Conservation (phyloP, 2,888 invertebrate species). For the Morpho helenor region DNA sequence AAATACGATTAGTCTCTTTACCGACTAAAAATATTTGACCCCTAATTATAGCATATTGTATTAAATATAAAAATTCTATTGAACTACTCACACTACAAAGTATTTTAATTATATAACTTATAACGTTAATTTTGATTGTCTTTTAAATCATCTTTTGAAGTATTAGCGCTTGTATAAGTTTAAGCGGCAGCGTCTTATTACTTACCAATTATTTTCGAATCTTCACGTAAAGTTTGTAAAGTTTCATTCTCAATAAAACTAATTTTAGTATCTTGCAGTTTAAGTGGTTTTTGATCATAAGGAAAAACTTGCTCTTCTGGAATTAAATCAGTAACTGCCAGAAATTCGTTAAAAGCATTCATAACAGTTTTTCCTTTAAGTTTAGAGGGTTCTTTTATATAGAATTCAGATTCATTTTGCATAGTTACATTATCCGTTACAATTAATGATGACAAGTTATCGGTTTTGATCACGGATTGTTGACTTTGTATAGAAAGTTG, state of each 20-base stretch:
- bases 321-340: slow-evolving; percentile 49
- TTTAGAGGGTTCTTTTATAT: slow-evolving; percentile 42
- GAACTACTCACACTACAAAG: too few species aligned
- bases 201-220: slow-evolving; percentile 52
- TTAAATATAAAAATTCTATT: too few species aligned
- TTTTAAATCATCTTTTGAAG: too few species aligned
- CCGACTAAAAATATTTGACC: too few species aligned
- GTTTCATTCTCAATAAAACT: slow-evolving; percentile 34
- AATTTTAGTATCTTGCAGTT: slow-evolving; percentile 43
- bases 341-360: slow-evolving; percentile 49
- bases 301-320: slow-evolving; percentile 50
- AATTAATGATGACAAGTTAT: slow-evolving; percentile 51
- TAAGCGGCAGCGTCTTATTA: slow-evolving; percentile 14
- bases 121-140: too few species aligned
- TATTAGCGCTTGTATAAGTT: too few species aligned
- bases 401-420: slow-evolving; percentile 59
- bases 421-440: slow-evolving; percentile 56
- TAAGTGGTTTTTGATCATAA: slow-evolving; percentile 37
- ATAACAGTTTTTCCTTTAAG: slow-evolving; percentile 48
- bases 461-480: slow-evolving; percentile 44
- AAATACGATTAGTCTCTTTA: too few species aligned
- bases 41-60: too few species aligned
- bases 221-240: slow-evolving; percentile 37
- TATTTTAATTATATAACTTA: too few species aligned
- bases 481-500: slow-evolving; percentile 41